phyloP scores from a whole-genome alignment of 2,888 invertebrate species.

The Melinaea menophilus region DNA sequence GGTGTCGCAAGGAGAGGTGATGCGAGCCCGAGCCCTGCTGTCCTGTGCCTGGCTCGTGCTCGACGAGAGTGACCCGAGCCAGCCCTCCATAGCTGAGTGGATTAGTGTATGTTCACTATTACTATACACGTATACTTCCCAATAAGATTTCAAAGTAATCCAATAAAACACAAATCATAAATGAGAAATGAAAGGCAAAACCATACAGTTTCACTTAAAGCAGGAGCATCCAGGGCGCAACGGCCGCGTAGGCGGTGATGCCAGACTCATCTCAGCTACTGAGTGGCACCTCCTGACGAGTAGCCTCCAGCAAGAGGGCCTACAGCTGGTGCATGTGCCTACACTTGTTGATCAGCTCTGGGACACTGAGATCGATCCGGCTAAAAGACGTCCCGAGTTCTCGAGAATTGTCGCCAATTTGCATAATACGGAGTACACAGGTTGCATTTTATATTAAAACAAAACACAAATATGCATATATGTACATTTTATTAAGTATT shows the following conservation, averaged over 20 bases:
- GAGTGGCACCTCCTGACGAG: constrained; percentile 81
- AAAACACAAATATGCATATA: background rate
- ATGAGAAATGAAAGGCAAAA: background rate
- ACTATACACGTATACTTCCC: background rate
- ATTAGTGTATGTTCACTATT: constrained; percentile 62
- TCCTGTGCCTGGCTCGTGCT: constrained; percentile 95
- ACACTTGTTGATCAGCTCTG: constrained; percentile 90
- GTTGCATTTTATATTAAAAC: constrained; percentile 41
- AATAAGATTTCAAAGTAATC: too few species aligned
- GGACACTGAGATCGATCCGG: constrained; percentile 72
- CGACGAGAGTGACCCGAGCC: constrained; percentile 82
- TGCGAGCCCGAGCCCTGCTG: constrained; percentile 90
- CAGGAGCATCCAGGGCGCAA: constrained; percentile 60
- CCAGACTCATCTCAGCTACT: constrained; percentile 82
- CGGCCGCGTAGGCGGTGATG: constrained; percentile 85
- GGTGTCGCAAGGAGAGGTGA: constrained; percentile 93
- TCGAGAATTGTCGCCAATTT: constrained; percentile 80
- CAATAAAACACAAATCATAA: too few species aligned
- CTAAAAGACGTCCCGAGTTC: constrained; percentile 73
- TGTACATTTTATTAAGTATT: background rate
- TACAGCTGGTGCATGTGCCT: constrained; percentile 77
- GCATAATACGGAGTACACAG: constrained; percentile 79
- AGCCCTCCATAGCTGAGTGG: constrained; percentile 83
- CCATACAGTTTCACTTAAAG: constrained; percentile 6
- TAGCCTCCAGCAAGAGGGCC: constrained; percentile 72